A percentile compares a stretch with the other conserved stretches of the same genome.
These are phyloP conservation scores for Drosophila heteroneura DNA, from an alignment of 2,888 invertebrate genomes.

Conservation along the genomic window DNA sequence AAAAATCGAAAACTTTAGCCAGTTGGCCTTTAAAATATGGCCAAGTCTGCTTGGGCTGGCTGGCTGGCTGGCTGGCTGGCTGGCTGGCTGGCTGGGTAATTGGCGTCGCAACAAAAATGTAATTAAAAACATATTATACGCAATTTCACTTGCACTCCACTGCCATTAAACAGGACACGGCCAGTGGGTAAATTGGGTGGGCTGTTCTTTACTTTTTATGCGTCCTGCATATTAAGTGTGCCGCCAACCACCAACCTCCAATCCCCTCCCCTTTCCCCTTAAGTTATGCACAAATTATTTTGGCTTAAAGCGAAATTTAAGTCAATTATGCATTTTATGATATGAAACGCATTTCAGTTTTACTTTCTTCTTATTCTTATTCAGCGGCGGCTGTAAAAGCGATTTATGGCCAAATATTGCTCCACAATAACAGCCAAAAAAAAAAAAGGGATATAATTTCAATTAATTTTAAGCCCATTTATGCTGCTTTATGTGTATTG, in stretches of 20 bases:
- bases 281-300: conserved; percentile 67
- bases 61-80: neutral
- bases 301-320: conserved; percentile 62
- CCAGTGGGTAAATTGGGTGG: conserved; percentile 18
- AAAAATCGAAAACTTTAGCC: conserved; percentile 13
- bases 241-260: neutral
- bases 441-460: conserved; percentile 60
- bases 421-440: neutral
- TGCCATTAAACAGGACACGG: conserved; percentile 14
- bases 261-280: conserved; percentile 3
- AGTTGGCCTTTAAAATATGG: conserved; percentile 47
- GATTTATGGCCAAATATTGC: conserved; percentile 36
- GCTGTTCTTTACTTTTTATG: conserved; percentile 24
- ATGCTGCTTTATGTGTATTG: conserved; percentile 19
- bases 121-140: conserved; percentile 71
- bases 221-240: conserved; percentile 57
- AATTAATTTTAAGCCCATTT: conserved; percentile 79
- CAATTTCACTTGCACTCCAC: conserved; percentile 41
- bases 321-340: conserved; percentile 67
- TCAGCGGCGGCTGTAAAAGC: conserved; percentile 30
- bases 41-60: conserved; percentile 3
- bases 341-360: conserved; percentile 37
- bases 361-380: neutral
- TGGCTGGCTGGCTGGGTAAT: conserved; percentile 6
- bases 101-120: conserved; percentile 40